These are phyloP conservation scores for Dendropsophus ebraccatus DNA, from an alignment of 2,113 vertebrate species.

Conservation along the genomic window DNA sequence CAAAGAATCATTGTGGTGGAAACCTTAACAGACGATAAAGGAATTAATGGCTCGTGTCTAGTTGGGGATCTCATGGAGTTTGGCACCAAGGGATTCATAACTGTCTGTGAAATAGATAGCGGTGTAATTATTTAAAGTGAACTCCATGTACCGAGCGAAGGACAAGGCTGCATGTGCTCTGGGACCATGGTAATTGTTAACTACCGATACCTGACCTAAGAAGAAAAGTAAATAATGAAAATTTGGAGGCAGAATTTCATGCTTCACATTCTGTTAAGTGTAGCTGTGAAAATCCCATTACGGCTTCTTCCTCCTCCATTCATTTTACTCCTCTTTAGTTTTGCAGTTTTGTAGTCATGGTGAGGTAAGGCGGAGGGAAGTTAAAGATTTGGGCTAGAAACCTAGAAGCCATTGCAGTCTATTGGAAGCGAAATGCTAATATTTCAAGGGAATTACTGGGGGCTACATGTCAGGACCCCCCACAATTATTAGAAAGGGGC, in stretches of 20 bases:
- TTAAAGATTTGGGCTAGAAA: too few relatives aligned
- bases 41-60: conserved; percentile 42
- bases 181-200: conserved; percentile 12
- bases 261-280: conserved; percentile 34
- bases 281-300: conserved; percentile 46
- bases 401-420: too few relatives aligned
- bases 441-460: background rate
- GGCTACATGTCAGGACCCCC: too few relatives aligned
- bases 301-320: background rate
- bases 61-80: conserved; percentile 23
- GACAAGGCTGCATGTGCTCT: background rate
- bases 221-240: conserved; percentile 37
- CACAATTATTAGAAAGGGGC: too few relatives aligned
- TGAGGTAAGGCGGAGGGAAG: too few relatives aligned
- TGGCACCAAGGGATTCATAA: conserved; percentile 36
- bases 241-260: conserved; percentile 32
- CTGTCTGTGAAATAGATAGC: conserved; percentile 17
- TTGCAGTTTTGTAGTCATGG: too few relatives aligned
- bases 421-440: too few relatives aligned
- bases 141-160: background rate
- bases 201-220: conserved; percentile 34
- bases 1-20: conserved; percentile 11
- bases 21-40: conserved; percentile 31
- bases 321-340: background rate
- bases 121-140: background rate